These are phyloP conservation scores for Drosophila leontia DNA, from an alignment of 1,140 invertebrate species.

Conservation along the genomic window DNA sequence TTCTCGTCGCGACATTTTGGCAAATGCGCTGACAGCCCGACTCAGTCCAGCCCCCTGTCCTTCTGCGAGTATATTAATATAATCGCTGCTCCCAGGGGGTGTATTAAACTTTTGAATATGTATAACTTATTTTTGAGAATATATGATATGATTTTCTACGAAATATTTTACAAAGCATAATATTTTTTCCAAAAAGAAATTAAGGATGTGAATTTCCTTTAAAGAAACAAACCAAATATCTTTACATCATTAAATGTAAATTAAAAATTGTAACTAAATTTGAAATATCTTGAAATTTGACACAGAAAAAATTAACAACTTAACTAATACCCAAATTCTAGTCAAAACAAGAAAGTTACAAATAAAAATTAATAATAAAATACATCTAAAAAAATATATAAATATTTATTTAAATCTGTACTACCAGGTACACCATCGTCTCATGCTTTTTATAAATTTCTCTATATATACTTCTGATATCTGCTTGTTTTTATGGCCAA, in stretches of 20 bases:
- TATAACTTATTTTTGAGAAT: background rate
- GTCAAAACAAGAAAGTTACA: background rate
- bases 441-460: background rate
- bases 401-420: background rate
- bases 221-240: no score
- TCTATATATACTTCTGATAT: slow-evolving; percentile 52
- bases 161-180: background rate
- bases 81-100: slow-evolving; percentile 18
- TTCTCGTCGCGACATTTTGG: slow-evolving; percentile 33
- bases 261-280: no score
- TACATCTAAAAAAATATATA: background rate
- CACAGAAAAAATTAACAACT: no score
- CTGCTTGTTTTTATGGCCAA: slow-evolving; percentile 53
- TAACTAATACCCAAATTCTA: no score
- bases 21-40: slow-evolving; percentile 49
- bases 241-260: no score
- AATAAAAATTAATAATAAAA: background rate
- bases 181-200: no score
- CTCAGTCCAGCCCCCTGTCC: slow-evolving; percentile 49
- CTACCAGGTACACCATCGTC: slow-evolving; percentile 1
- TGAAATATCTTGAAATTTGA: no score
- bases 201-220: no score
- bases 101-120: slow-evolving; percentile 8
- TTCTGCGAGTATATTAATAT: slow-evolving; percentile 53
- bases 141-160: background rate